These are phyloP conservation scores for Momotus momota DNA, from an alignment of 2,797 vertebrate species.

Conservation along the genomic window DNA sequence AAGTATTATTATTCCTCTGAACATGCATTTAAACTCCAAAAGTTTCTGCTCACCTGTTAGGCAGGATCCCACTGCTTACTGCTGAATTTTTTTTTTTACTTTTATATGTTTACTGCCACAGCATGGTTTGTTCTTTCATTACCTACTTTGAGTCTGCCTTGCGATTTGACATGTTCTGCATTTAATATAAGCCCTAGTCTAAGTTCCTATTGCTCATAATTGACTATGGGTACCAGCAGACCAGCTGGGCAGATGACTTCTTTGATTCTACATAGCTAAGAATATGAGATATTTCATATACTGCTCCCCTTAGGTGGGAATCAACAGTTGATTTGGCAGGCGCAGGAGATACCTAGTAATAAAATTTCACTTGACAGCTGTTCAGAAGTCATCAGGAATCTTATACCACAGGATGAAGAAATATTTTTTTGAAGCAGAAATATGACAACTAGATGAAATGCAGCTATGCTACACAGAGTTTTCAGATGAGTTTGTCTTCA, in stretches of 20 bases:
- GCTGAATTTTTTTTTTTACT: neutral
- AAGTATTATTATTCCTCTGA: neutral
- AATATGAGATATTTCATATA: neutral
- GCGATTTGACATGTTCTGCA: neutral
- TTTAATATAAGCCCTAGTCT: neutral
- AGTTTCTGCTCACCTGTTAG: neutral
- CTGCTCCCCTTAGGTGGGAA: neutral
- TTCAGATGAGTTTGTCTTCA: neutral
- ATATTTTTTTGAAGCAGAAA: conserved; percentile 49
- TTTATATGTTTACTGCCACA: neutral
- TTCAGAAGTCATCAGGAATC: conserved; percentile 46
- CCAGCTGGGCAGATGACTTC: neutral
- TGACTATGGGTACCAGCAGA: neutral
- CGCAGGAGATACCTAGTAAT: neutral
- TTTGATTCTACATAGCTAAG: neutral
- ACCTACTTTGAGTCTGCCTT: neutral
- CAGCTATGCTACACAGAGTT: neutral
- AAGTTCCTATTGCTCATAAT: neutral
- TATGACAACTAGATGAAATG: conserved; percentile 33
- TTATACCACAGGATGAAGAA: neutral
- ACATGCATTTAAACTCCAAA: neutral
- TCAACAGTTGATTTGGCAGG: conserved; percentile 27
- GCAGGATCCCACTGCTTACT: neutral
- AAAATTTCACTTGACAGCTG: conserved; percentile 55
- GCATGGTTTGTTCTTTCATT: neutral